Conservation (phyloP, 30 jellyfish, hydroid and myxozoan genomes). For the Turritopsis rubra region DNA sequence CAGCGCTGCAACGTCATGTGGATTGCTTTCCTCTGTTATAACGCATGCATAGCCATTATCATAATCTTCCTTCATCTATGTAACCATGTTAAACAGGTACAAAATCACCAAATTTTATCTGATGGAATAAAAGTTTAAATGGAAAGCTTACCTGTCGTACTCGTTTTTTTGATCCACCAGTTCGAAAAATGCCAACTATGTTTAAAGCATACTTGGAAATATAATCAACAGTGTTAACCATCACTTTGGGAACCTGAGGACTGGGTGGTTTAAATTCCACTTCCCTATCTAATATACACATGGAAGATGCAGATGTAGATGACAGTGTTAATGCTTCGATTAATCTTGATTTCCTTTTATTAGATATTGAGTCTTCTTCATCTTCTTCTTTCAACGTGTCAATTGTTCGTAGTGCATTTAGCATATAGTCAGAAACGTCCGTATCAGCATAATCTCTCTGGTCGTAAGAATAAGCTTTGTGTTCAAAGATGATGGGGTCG, state of each 20-base stretch:
- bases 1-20: conserved; percentile 94
- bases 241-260: conserved; percentile 81
- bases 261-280: conserved; percentile 72
- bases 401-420: conserved; percentile 24
- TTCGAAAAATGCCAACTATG: conserved; percentile 81
- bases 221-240: conserved; percentile 49
- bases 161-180: conserved; percentile 94
- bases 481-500: conserved; percentile 4
- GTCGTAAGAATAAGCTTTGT: background rate
- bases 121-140: background rate
- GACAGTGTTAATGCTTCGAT: conserved; percentile 87
- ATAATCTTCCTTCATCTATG: conserved; percentile 78
- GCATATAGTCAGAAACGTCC: conserved; percentile 9
- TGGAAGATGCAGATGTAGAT: conserved; percentile 91
- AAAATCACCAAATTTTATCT: too few species aligned
- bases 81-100: background rate
- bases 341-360: conserved; percentile 65
- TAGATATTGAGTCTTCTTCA: conserved; percentile 32
- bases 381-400: conserved; percentile 40
- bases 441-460: conserved; percentile 13
- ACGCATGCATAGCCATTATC: conserved; percentile 63
- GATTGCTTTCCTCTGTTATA: conserved; percentile 78
- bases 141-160: conserved; percentile 70
- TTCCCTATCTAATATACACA: conserved; percentile 78
- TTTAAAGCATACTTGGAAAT: conserved; percentile 62